Conservation (phyloP, 2,113 vertebrate genomes). For the Brevimyrus niger region DNA sequence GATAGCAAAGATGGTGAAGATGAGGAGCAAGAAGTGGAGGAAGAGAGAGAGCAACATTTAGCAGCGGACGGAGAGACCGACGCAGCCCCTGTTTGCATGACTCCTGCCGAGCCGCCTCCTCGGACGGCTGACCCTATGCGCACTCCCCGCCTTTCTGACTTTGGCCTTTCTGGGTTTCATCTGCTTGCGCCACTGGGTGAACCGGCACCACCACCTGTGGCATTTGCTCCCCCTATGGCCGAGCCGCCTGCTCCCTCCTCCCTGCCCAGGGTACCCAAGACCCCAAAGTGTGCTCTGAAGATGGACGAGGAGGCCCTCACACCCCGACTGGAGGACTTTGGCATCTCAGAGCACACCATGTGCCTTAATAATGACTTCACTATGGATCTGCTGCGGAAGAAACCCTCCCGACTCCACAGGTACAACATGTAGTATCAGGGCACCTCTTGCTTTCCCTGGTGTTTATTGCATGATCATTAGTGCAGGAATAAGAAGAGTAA, state of each 20-base stretch:
- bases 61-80: slow-evolving; percentile 22
- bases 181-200: slow-evolving; percentile 49
- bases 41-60: slow-evolving; percentile 15
- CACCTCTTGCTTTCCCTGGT: neutral
- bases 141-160: slow-evolving; percentile 77
- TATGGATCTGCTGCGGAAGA: slow-evolving; percentile 65
- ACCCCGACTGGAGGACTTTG: slow-evolving; percentile 73
- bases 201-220: slow-evolving; percentile 17
- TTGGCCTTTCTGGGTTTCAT: slow-evolving; percentile 73
- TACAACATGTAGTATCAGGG: slow-evolving; percentile 21
- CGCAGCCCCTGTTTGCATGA: neutral
- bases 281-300: slow-evolving; percentile 67
- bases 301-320: slow-evolving; percentile 70
- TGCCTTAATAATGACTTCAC: slow-evolving; percentile 86
- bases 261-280: slow-evolving; percentile 63
- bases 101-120: neutral
- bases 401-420: slow-evolving; percentile 45
- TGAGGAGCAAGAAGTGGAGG: slow-evolving; percentile 19
- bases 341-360: slow-evolving; percentile 71
- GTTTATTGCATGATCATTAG: neutral
- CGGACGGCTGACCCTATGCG: slow-evolving; percentile 36
- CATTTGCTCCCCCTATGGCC: slow-evolving; percentile 22
- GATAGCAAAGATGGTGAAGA: neutral
- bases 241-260: neutral
- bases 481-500: neutral